These are phyloP conservation scores for Hemibagrus guttatus DNA, from an alignment of 2,797 vertebrate species.

Conservation along the genomic window DNA sequence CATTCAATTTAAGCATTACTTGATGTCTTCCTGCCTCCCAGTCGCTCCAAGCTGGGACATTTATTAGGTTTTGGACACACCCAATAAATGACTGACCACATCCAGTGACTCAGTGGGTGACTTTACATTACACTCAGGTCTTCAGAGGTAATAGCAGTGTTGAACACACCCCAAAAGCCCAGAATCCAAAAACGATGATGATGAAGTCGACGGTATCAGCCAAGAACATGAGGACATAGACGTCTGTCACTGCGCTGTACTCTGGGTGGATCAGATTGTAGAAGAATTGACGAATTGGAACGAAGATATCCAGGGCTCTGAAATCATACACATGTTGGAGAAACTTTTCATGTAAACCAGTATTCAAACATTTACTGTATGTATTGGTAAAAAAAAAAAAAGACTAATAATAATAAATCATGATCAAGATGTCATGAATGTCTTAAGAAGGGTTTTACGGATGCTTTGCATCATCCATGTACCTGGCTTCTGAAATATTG, in stretches of 20 bases:
- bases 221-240: conserved; percentile 96
- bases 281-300: conserved; percentile 88
- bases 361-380: neutral
- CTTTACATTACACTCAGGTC: neutral
- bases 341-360: neutral
- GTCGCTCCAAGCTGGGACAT: neutral
- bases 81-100: neutral
- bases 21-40: neutral
- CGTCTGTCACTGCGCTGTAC: conserved; percentile 93
- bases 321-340: conserved; percentile 21
- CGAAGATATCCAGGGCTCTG: conserved; percentile 84
- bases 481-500: neutral
- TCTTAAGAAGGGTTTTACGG: neutral
- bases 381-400: neutral
- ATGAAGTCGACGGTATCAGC: conserved; percentile 94
- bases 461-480: neutral
- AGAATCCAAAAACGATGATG: conserved; percentile 95
- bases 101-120: neutral
- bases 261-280: conserved; percentile 92
- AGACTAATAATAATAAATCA: neutral
- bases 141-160: neutral
- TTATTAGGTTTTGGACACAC: neutral
- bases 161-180: conserved; percentile 90
- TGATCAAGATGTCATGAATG: too few relatives aligned
- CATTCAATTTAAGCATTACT: neutral